Evolutionary conservation across 2,888 invertebrate genomes (phyloP), one percentile per base, ranked within the genome.

Genomic region (Opisthograptis luteolata): DNA sequence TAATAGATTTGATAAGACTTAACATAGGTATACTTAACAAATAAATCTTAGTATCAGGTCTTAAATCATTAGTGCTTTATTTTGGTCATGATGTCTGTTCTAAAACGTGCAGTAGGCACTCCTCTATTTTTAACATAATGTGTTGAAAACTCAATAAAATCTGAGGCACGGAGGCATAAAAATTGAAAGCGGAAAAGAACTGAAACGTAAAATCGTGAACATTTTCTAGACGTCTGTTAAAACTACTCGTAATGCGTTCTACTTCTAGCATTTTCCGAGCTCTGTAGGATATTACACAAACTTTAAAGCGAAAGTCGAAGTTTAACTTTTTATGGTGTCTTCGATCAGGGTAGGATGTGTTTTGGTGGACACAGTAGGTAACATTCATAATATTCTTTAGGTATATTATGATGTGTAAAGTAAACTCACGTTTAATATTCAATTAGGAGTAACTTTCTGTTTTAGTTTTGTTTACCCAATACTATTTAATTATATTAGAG

Each of bases 131-230:
- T 27, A 20, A 37, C 9, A 27, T 43, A 39, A 49, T 32, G 39
- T 49, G 43, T 34, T 20, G 9, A 43, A 34, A 49, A 39, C 32
- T 43, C 37, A 25, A 43, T 49, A 43, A 49, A 37, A 43, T 39
- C 43, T 22, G 13, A 49, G 34, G 32, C n/a, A 22, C 43, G 32
- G 32, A 49, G 9, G 22, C 24, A 49, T 37, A 42, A 49, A 49
- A 42, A 25, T 35, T 14, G 41, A 49, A n/a, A 49, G 43, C 32
- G 28, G 44, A 44, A 49, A 37, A 34, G 15, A 50, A 35, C 22
- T 50, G 30, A 12, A 37, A 42, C 9, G 31, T 15, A 9, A 35
- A 40, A 32, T 43, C 27, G 43, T 43, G 37, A 43, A 49, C 43
- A 49, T 27, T 34, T 44, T 44, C 40, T 50, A 20, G 35, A 36